Base-by-base conservation (phyloP, 2,888 invertebrate species). In the Didymodactylos carnosus region DNA sequence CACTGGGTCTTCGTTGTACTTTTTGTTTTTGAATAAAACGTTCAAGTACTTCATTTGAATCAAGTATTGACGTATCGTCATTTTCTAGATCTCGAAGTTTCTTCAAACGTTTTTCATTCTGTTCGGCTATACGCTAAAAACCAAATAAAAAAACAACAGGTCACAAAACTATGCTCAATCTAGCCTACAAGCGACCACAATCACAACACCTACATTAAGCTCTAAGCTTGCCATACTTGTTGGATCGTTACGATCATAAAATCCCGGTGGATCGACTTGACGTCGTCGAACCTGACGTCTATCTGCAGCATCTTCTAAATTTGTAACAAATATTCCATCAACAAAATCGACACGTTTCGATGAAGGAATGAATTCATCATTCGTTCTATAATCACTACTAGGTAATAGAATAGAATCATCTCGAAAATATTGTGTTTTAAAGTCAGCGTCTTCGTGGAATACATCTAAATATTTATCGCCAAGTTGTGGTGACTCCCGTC, bases 81-180 rank as follows among this genome's bases (percentile, higher is more conserved):
- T 69, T 43, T 13, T 74, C 74, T 8, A 71, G 29, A 71, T 74
- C 74, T n/a, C 74, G 53, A 43, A 74, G 10, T 72, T 74, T 74
- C 71, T 74, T 74, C 13, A 74, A 43, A 41, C 74, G 46, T 27
- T 40, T 25, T 25, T 74, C 71, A 62, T 74, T 74, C 39, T 74
- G 74, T n/a, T 43, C 41, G 8, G 71, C 39, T 39, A 74, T 43
- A 62, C 69, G 41, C 39, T 74, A 62, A 27, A 27, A 16, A 14
- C 0, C 14, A 27, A 16, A 53, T 7, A 14, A 53, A 16, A 7
- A 3, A 29, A n/a, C n/a, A n/a, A n/a, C n/a, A n/a, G n/a, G n/a
- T n/a, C n/a, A n/a, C n/a, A n/a, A n/a, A n/a, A n/a, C n/a, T n/a
- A n/a, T n/a, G n/a, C n/a, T n/a, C n/a, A n/a, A n/a, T n/a, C n/a